These are phyloP conservation scores for Cotesia glomerata DNA, from an alignment of 1,140 invertebrate species.

Conservation along the genomic window DNA sequence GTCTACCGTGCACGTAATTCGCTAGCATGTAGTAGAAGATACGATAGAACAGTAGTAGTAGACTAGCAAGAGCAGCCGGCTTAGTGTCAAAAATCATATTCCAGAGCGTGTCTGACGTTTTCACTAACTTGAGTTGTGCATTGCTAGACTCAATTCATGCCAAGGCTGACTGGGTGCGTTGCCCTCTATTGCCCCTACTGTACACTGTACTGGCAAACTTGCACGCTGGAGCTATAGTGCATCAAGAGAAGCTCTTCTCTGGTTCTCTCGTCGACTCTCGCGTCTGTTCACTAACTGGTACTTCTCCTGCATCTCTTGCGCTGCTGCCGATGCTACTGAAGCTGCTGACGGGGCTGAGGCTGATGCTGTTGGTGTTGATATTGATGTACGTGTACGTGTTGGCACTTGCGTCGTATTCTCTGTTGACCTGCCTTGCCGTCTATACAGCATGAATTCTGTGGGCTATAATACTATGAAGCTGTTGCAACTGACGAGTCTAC, in stretches of 20 bases:
- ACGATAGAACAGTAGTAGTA: not conserved
- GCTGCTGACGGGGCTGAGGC: not conserved
- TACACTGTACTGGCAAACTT: conserved; percentile 33
- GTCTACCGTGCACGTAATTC: no score
- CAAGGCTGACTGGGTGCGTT: conserved; percentile 65
- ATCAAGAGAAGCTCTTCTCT: conserved; percentile 26
- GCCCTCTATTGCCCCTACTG: conserved; percentile 62
- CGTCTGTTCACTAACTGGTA: not conserved
- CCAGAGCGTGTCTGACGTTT: conserved; percentile 14
- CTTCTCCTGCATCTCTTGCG: not conserved
- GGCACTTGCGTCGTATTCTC: not conserved
- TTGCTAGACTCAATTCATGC: conserved; percentile 66
- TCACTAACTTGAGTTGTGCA: conserved; percentile 58
- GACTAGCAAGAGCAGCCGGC: not conserved
- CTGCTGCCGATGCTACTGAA: no score
- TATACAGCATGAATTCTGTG: not conserved
- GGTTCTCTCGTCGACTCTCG: not conserved
- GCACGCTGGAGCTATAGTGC: conserved; percentile 45
- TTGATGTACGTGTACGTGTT: not conserved
- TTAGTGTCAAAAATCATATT: conserved; percentile 20
- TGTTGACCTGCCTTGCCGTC: conserved; percentile 1
- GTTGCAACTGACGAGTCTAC: conserved; percentile 18
- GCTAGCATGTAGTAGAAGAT: not conserved
- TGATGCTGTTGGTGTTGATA: conserved; percentile 3
- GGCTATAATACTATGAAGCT: not conserved